Evolutionary conservation across 2,113 vertebrate genomes (phyloP).

Genomic region (Sakesphorus luctuosus): DNA sequence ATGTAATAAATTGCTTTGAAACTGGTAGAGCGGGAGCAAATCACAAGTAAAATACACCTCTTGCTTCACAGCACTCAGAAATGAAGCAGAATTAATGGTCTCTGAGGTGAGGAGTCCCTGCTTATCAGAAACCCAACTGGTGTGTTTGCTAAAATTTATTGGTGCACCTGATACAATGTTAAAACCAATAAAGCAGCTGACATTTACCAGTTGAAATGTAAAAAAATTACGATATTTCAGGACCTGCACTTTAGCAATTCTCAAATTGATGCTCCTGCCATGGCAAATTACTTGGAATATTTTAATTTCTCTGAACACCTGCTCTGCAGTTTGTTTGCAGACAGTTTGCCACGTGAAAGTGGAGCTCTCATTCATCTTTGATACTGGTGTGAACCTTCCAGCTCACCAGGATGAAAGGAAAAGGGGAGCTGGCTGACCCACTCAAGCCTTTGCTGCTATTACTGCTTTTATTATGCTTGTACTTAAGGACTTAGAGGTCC

Average conservation of each 20-base stretch:
- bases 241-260: not conserved
- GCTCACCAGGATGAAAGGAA: not conserved
- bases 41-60: not conserved
- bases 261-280: not conserved
- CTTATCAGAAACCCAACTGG: not conserved
- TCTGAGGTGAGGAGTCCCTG: not conserved
- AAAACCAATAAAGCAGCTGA: constrained; percentile 21
- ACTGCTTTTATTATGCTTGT: not conserved
- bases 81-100: not conserved
- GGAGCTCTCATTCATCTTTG: not conserved
- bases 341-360: not conserved
- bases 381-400: not conserved
- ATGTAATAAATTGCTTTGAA: not conserved
- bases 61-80: not conserved
- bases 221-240: not conserved
- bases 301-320: constrained; percentile 38
- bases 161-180: not conserved
- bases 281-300: not conserved
- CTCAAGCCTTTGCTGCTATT: not conserved
- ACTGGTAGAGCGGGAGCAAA: not conserved
- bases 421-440: not conserved
- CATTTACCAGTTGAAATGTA: not conserved
- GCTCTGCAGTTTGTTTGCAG: constrained; percentile 3
- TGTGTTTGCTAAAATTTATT: not conserved
- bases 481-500: not conserved